Evolutionary conservation across 2,113 vertebrate genomes (phyloP).

Genomic region (Irena cyanogastra): DNA sequence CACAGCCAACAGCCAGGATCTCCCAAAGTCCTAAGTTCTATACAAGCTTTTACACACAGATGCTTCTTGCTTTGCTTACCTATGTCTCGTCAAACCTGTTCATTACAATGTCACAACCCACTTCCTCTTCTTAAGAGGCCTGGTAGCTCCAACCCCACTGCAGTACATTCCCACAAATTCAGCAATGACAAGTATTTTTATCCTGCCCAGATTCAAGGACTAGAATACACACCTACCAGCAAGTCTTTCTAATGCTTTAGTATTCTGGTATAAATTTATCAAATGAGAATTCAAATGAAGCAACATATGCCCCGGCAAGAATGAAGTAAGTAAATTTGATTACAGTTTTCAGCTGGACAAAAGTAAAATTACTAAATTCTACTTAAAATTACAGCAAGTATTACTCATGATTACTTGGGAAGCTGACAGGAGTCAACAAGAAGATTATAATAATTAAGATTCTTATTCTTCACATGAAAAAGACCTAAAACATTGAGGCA

Average conservation of each 20-base stretch:
- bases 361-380: too few relatives aligned
- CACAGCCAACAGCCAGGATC: neutral
- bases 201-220: neutral
- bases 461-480: neutral
- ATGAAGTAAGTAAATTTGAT: neutral
- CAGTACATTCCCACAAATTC: neutral
- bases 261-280: neutral
- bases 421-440: neutral
- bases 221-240: neutral
- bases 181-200: neutral
- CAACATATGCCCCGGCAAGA: neutral
- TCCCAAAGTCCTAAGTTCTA: neutral
- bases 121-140: neutral
- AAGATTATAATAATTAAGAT: neutral
- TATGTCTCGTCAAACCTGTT: neutral
- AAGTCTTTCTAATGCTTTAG: neutral
- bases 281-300: constrained; percentile 5
- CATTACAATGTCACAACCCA: neutral
- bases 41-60: neutral
- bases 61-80: neutral
- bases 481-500: neutral
- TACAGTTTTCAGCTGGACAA: neutral
- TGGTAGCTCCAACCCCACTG: neutral
- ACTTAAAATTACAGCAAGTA: neutral
- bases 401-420: neutral